Conservation (phyloP, 2,113 vertebrate genomes). For the Microcebus jonahi region DNA sequence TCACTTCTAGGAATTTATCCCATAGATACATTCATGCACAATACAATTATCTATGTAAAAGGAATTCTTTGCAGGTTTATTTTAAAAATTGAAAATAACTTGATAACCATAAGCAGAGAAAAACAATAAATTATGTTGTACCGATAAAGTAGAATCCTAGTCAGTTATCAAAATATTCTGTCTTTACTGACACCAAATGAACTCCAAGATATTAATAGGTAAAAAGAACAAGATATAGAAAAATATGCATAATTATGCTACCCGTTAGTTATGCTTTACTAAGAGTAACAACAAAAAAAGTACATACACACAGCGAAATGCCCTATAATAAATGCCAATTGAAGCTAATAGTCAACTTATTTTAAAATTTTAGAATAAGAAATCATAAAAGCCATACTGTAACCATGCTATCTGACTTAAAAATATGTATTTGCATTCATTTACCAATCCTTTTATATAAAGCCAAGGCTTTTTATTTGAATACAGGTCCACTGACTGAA, state of each 20-base stretch:
- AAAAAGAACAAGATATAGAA: background rate
- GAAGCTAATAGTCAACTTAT: background rate
- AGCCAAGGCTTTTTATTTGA: conserved; percentile 2
- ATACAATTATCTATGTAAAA: background rate
- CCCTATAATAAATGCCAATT: background rate
- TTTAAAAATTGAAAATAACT: conserved; percentile 28
- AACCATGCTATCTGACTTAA: conserved; percentile 30
- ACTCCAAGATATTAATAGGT: background rate
- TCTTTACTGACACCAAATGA: conserved; percentile 33
- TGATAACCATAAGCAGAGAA: background rate
- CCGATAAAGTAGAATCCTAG: background rate
- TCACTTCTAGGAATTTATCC: background rate
- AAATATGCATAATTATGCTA: background rate
- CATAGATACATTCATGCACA: background rate
- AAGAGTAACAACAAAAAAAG: background rate
- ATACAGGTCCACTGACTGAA: background rate
- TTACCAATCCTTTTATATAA: background rate
- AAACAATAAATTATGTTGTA: background rate
- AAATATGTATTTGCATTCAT: conserved; percentile 17
- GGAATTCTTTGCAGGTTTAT: background rate
- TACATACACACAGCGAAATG: background rate
- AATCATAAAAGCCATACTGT: conserved; percentile 60
- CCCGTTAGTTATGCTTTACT: background rate
- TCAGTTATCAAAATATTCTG: background rate
- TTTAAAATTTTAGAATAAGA: background rate